Evolutionary conservation across 2,797 vertebrate species (phyloP), one percentile per base, ranked within the genome.

Genomic region (Muscicapa striata): DNA sequence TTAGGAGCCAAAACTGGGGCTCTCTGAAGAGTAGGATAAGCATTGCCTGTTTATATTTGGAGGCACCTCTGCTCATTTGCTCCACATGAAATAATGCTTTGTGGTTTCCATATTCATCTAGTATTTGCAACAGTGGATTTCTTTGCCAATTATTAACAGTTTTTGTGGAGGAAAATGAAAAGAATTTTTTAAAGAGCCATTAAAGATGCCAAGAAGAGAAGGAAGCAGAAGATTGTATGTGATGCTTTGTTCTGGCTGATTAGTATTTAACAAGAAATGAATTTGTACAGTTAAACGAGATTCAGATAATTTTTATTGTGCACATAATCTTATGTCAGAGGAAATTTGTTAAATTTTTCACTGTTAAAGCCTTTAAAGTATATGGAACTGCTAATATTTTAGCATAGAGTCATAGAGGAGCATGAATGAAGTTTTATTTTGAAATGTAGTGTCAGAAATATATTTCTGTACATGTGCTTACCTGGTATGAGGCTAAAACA

Each of bases 281-380:
- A 87, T 92, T 94, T 84, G 52, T 93, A 70, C 32, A 66, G 63
- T 66, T 94, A 86, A 72, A 86, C 82, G 79, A 55, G 54, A 93
- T 80, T 70, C 57, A 76, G 54, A 93, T 49, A 32, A 38, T 75
- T 32, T 85, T 87, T 88, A 74, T 76, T 69, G 30, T 67, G 36
- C 52, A 68, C 45, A 17, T 86, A 73, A 85, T 93, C 17, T 30
- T 83, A 54, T n/a, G 57, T 84, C 61, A 82, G 66, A 66, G 43
- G 48, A 92, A 84, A 95, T 75, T 77, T 89, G 19, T 80, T 93
- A 85, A 52, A 49, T 81, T 87, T 91, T 94, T 30, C 16, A 55
- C 46, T 57, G 40, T 45, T 83, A 51, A 90, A 93, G 48, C 21
- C 61, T 40, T 57, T 83, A 18, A 66, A 72, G 10, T 61, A 5